Base-by-base conservation (phyloP, 2,797 vertebrate genomes). In the Sebastes itinus region DNA sequence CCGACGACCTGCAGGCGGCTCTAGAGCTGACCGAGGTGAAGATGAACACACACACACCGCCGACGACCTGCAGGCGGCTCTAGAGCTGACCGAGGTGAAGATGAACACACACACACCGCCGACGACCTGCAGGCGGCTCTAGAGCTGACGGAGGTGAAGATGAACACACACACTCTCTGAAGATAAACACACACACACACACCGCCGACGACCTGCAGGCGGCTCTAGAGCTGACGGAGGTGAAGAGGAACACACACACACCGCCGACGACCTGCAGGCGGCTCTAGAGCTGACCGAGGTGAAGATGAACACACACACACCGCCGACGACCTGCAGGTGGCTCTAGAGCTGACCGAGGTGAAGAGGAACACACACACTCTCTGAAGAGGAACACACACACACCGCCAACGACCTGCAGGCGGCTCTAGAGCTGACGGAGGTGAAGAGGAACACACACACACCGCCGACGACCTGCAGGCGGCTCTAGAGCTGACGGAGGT, bases 1-100 rank as follows among this genome's bases (percentile, higher is more conserved):
- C 76, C 2, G 33, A 61, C 46, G 82, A 90, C 75, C 81, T 93
- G 79, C 69, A 52, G 23, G 71, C 52, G 2, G 80, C 71, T 3
- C 59, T 92, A 1, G 18, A 20, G 0, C 71, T 72, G 58, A 33
- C 32, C 0, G 32, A 33, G 33, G 30, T 32, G 7, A 32, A 32
- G 30, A 32, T 0, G 30, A 32, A 30, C 28, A 30, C 28, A 30
- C 28, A 30, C 28, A 30, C 6, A 7, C 28, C 6, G 28, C 28
- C 28, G 1, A 30, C 28, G 28, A 30, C 28, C 28, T 30, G 28
- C 28, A 30, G 28, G 6, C 28, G 28, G 28, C 28, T 30, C 28
- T 30, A 30, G 28, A 30, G 28, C 30, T 32, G 30, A 27, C 27
- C 1, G 27, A 27, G 27, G 27, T 27, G 27, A 27, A 27, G 27